Evolutionary conservation across 2,888 invertebrate genomes (phyloP).

Genomic region (Athetis lepigone): DNA sequence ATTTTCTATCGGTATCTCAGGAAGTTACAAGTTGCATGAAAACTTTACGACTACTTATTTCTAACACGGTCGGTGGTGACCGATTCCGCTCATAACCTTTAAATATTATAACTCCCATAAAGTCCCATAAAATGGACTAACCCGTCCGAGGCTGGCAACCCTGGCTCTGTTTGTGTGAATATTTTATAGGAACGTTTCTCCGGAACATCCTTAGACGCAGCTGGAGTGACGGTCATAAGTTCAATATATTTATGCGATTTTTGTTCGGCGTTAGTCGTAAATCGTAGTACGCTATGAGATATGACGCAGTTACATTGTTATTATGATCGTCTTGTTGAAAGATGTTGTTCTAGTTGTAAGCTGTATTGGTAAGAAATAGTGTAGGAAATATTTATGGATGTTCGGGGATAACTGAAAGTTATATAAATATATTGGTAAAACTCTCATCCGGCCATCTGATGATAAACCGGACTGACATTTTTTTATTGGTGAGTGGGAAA

Average conservation of each 20-base stretch:
- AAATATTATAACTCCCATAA: conserved; percentile 53
- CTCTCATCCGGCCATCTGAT: too few species aligned
- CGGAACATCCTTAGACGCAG: conserved; percentile 44
- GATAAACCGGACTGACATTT: too few species aligned
- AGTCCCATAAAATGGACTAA: conserved; percentile 38
- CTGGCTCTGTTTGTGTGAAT: conserved; percentile 56
- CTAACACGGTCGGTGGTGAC: conserved; percentile 19
- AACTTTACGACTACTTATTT: conserved; percentile 9
- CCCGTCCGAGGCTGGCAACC: conserved; percentile 46
- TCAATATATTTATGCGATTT: conserved; percentile 54
- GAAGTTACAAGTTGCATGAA: conserved; percentile 3
- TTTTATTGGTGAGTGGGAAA: too few species aligned
- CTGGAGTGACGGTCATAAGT: conserved; percentile 49
- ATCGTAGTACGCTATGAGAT: conserved; percentile 38
- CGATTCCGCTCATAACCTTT: conserved; percentile 47
- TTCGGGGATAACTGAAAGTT: too few species aligned
- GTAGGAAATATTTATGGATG: too few species aligned
- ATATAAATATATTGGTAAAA: too few species aligned
- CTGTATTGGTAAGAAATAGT: conserved; percentile 6
- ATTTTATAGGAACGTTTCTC: conserved; percentile 55
- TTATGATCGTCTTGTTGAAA: conserved; percentile 38
- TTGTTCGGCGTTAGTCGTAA: conserved; percentile 47
- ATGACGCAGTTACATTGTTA: conserved; percentile 35
- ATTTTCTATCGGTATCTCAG: too few species aligned
- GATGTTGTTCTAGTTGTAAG: conserved; percentile 10